These are phyloP conservation scores for Tinea trinotella DNA, from an alignment of 2,888 invertebrate genomes.

Conservation along the genomic window DNA sequence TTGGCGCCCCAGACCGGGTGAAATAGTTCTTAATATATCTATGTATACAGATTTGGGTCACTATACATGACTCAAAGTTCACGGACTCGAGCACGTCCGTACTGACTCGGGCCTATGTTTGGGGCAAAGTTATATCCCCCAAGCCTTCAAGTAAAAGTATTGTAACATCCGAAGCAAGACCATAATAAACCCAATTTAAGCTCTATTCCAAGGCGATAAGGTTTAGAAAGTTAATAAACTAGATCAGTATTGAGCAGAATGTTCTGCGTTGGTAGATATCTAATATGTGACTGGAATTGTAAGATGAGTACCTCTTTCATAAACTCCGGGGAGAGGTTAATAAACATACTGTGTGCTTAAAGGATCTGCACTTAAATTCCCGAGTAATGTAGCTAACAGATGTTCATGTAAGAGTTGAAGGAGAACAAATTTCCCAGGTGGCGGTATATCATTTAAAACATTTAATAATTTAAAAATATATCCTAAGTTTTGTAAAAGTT, in stretches of 20 bases:
- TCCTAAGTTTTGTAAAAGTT: no score
- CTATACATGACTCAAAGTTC: not conserved
- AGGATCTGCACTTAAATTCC: not conserved
- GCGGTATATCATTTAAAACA: not conserved
- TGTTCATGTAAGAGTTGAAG: not conserved
- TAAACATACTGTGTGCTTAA: conserved; percentile 1
- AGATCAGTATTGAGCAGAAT: not conserved
- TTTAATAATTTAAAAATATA: not conserved
- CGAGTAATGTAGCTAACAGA: not conserved
- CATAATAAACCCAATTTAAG: not conserved
- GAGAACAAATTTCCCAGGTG: not conserved
- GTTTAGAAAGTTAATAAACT: not conserved
- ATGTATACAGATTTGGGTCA: not conserved
- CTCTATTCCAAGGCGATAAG: not conserved
- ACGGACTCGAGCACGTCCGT: conserved; percentile 6
- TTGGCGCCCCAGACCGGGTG: not conserved
- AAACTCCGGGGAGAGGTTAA: not conserved
- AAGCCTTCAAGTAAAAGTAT: not conserved
- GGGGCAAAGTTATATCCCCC: conserved; percentile 7
- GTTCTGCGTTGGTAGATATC: not conserved
- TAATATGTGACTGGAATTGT: conserved; percentile 9
- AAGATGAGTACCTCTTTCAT: not conserved
- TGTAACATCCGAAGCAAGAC: not conserved
- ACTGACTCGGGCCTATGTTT: conserved; percentile 14
- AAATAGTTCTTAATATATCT: conserved; percentile 4